Evolutionary conservation across 1,140 invertebrate genomes (phyloP), one percentile per base, ranked within the genome.

Genomic region (Archegozetes longisetosus): DNA sequence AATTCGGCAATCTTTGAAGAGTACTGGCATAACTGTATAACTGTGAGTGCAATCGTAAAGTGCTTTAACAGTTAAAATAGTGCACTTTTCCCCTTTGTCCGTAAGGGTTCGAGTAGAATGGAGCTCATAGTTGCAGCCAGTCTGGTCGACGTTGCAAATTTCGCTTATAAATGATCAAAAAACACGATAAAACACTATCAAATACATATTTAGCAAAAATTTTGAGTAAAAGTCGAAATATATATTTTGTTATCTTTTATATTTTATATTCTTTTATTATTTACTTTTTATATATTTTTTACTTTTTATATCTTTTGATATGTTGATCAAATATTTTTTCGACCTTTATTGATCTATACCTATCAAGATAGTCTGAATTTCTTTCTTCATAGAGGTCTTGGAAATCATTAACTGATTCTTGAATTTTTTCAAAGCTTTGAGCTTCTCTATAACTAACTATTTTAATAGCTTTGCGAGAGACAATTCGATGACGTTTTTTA

Each of bases 11-110:
- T 56, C 53, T 4, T 12, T 28, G n/a, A 0, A 14, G 1, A 60
- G 4, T 1, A 60, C 32, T 40, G 58, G 58, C 29, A 32, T 24
- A 47, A 54, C 46, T 2, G 58, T 60, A 40, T 60, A 60, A 13
- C 24, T 26, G 55, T 60, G 51, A 2, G 26, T 53, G 32, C 32
- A 40, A 17, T 40, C 32, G 17, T 9, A 40, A 6, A 40, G 17
- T 40, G 32, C 32, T 40, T 17, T 40, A 17, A 40, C 32, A 40
- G 32, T 9, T 40, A 40, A 40, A 9, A 17, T 9, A 40, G 32
- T 40, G 6, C 6, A 9, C 17, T 6, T 40, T 17, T 40, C 32
- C 6, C 32, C 32, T 40, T 40, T 40, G 17, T 40, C 32, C 17
- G 32, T 9, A 9, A 40, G 17, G 17, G 32, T 40, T 40, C 32